Conservation (phyloP, 2,113 vertebrate genomes). For the Tupaia chinensis region DNA sequence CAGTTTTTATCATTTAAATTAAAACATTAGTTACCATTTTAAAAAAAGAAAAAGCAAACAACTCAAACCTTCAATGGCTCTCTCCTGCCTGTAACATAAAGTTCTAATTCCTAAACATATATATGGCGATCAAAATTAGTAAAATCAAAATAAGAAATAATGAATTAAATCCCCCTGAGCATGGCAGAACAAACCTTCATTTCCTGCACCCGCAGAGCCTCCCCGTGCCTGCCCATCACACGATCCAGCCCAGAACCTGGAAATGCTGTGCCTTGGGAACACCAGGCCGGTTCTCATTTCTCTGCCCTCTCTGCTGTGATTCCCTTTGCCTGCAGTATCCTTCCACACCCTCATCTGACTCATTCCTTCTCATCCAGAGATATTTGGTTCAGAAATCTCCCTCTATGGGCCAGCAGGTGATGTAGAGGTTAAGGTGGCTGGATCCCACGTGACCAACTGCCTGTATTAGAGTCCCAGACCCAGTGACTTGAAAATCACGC, state of each 20-base stretch:
- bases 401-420: too few species aligned
- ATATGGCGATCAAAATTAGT: neutral
- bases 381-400: neutral
- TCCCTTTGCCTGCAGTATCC: neutral
- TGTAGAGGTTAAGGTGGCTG: too few species aligned
- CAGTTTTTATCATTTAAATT: neutral
- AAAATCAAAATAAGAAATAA: neutral
- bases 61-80: neutral
- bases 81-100: neutral
- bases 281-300: neutral
- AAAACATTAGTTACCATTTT: neutral
- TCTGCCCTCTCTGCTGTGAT: neutral
- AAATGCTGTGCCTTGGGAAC: neutral
- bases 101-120: neutral
- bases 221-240: too few species aligned
- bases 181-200: neutral
- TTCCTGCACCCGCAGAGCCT: neutral
- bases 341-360: neutral
- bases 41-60: neutral
- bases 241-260: neutral
- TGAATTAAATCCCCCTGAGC: neutral
- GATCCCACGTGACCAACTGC: too few species aligned
- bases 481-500: too few species aligned
- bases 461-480: too few species aligned
- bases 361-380: neutral